phyloP scores from a whole-genome alignment of 2,888 invertebrate genomes.

The Amblyjoppa fuscipennis region DNA sequence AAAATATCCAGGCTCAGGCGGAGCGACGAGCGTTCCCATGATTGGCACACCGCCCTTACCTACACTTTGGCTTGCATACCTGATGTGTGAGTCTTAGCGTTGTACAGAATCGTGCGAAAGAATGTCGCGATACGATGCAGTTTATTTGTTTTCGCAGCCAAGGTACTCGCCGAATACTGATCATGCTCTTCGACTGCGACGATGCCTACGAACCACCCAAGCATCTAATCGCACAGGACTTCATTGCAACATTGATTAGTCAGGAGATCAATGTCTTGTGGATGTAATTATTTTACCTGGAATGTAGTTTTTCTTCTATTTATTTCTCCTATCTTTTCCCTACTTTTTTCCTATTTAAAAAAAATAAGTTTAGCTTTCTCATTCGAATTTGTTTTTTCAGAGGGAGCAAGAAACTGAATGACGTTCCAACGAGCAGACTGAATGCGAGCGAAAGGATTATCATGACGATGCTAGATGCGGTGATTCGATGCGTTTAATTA shows the following conservation, averaged over 20 bases:
- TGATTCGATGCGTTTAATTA: neutral
- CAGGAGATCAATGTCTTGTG: conserved; percentile 53
- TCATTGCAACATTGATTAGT: neutral
- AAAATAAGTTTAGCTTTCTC: neutral
- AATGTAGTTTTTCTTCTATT: neutral
- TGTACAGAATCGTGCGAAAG: neutral
- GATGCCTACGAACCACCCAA: neutral
- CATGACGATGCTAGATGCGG: conserved; percentile 48
- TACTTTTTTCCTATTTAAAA: neutral
- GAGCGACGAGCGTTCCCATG: neutral
- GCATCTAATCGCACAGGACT: neutral
- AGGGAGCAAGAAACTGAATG: conserved; percentile 46
- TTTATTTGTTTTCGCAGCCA: conserved; percentile 24
- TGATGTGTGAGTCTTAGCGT: neutral
- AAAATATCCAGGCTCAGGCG: conserved; percentile 21
- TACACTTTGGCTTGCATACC: conserved; percentile 27
- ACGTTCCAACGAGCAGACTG: conserved; percentile 2
- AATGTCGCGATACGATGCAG: neutral
- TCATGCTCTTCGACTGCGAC: conserved; percentile 53
- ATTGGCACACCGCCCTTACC: conserved; percentile 37
- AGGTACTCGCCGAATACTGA: conserved; percentile 29
- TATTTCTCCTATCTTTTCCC: neutral
- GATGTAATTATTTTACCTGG: conserved; percentile 57
- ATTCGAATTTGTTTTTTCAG: conserved; percentile 24
- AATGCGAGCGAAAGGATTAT: conserved; percentile 58